These are phyloP conservation scores for Hemaris fuciformis DNA, from an alignment of 2,888 invertebrate species.

Conservation along the genomic window DNA sequence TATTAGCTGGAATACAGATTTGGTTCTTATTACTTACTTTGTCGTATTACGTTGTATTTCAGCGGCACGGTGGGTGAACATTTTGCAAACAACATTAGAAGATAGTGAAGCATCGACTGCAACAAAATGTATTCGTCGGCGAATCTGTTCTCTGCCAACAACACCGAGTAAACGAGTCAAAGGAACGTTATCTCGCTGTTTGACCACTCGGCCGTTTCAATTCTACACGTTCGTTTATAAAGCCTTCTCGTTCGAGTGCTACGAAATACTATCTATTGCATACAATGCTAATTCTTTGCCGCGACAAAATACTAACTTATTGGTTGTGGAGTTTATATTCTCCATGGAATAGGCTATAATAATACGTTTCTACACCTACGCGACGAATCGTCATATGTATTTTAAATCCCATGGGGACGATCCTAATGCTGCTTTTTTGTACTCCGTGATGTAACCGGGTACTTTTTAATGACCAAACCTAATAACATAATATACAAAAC, in stretches of 20 bases:
- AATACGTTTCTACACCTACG: too few species aligned
- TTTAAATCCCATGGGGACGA: too few species aligned
- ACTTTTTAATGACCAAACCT: too few species aligned
- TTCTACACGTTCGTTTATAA: not conserved
- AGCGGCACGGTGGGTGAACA: not conserved
- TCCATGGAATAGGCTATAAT: too few species aligned
- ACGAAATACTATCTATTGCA: too few species aligned
- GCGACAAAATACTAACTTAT: too few species aligned
- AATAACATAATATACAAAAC: too few species aligned
- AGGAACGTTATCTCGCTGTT: not conserved
- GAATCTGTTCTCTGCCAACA: not conserved
- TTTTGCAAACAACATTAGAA: not conserved
- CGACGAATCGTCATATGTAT: too few species aligned
- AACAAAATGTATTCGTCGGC: not conserved
- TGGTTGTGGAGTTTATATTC: too few species aligned
- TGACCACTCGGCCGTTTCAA: not conserved
- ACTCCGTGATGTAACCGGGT: too few species aligned
- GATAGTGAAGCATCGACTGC: not conserved
- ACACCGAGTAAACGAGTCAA: not conserved
- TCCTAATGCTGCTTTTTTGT: too few species aligned
- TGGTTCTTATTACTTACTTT: not conserved
- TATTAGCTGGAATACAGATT: not conserved
- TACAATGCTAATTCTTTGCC: too few species aligned
- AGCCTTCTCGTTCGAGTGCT: not conserved
- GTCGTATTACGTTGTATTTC: not conserved